Evolutionary conservation across 2,797 vertebrate genomes (phyloP).

Genomic region (Falco rusticolus): DNA sequence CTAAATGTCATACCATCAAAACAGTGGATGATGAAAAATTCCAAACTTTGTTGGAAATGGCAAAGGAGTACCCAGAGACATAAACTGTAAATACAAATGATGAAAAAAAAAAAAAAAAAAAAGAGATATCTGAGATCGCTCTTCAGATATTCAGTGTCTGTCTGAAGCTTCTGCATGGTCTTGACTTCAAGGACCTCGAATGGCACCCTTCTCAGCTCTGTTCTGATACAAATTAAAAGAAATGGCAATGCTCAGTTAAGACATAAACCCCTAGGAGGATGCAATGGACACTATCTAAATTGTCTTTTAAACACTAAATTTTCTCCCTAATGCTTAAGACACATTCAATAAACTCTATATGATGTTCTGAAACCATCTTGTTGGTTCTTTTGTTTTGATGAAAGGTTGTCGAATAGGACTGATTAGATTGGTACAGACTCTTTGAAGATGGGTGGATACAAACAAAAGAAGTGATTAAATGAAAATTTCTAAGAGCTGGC

Average conservation of each 20-base stretch:
- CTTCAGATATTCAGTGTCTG: background rate
- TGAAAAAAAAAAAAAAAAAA: background rate
- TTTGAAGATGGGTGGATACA: background rate
- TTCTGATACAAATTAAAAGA: background rate
- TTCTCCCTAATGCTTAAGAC: background rate
- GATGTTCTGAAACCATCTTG: background rate
- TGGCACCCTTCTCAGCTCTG: background rate
- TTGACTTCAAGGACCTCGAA: background rate
- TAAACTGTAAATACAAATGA: background rate
- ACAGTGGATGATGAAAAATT: background rate
- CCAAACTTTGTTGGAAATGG: background rate
- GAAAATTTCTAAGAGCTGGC: background rate
- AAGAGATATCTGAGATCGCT: background rate
- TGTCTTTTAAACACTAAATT: background rate
- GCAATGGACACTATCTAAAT: background rate
- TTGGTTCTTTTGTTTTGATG: background rate
- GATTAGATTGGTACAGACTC: background rate
- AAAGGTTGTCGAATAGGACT: background rate
- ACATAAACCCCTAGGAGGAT: fast-evolving
- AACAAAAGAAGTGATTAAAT: background rate
- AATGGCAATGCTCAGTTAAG: background rate
- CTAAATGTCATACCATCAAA: background rate
- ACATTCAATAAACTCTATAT: background rate
- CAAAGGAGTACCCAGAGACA: background rate
- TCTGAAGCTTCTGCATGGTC: background rate